Evolutionary conservation across 2,888 invertebrate species (phyloP).

Genomic region (Corythucha ciliata): DNA sequence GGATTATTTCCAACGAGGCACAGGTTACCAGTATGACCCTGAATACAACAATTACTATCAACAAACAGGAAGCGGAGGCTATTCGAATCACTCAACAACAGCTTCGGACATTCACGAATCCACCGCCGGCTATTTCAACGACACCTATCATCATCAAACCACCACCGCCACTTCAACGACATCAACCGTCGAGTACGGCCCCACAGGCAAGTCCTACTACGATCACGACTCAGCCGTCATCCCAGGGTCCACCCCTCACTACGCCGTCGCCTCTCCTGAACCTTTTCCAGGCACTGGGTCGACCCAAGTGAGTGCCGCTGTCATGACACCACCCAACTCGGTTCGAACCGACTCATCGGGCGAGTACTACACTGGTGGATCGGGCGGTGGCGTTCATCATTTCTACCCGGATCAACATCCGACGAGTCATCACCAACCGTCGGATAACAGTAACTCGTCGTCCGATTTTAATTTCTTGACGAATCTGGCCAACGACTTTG

Average conservation of each 20-base stretch:
- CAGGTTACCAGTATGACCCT: constrained; percentile 23
- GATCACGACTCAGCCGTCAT: constrained; percentile 44
- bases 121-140: constrained; percentile 41
- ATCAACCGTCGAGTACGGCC: constrained; percentile 29
- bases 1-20: constrained; percentile 46
- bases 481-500: constrained; percentile 85
- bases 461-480: constrained; percentile 90
- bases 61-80: too few species aligned
- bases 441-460: constrained; percentile 82
- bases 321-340: constrained; percentile 53
- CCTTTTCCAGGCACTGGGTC: constrained; percentile 45
- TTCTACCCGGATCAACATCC: constrained; percentile 48
- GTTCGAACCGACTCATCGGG: constrained; percentile 50
- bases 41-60: constrained; percentile 27
- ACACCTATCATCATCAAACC: constrained; percentile 33
- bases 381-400: too few species aligned
- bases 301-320: constrained; percentile 44
- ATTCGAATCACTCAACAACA: constrained; percentile 15
- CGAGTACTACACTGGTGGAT: constrained; percentile 58
- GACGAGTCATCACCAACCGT: constrained; percentile 42
- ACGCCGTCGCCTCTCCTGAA: constrained; percentile 43
- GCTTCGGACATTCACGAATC: constrained; percentile 37
- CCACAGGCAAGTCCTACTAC: constrained; percentile 47
- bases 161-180: too few species aligned
- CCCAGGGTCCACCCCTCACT: constrained; percentile 46